Percentiles rank a stretch among this genome's conserved stretches.
These are phyloP conservation scores for Leptinotarsa haldemani DNA, from an alignment of 2,888 invertebrate genomes.

Conservation along the genomic window DNA sequence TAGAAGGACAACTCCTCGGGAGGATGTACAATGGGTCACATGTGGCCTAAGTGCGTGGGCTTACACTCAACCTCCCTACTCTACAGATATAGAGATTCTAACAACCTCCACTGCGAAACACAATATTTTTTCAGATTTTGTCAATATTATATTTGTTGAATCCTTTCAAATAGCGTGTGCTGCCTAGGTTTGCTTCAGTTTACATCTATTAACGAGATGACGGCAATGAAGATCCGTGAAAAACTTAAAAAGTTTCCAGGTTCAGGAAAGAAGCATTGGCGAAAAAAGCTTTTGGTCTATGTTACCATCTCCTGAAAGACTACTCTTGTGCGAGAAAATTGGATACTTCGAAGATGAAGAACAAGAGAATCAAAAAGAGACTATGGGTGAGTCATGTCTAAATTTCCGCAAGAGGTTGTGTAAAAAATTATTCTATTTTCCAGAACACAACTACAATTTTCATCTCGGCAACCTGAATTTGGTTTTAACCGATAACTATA, in stretches of 20 bases:
- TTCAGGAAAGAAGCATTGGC: constrained; percentile 74
- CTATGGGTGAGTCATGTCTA: constrained; percentile 46
- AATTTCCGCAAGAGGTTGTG: too few relatives aligned
- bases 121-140: too few relatives aligned
- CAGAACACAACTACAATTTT: constrained; percentile 82
- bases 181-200: too few relatives aligned
- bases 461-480: constrained; percentile 80
- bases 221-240: not conserved
- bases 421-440: constrained; percentile 38
- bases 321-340: constrained; percentile 62
- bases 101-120: too few relatives aligned
- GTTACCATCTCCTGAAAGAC: constrained; percentile 63
- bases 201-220: too few relatives aligned
- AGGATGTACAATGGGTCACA: too few relatives aligned
- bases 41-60: too few relatives aligned
- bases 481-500: constrained; percentile 75
- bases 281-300: constrained; percentile 66
- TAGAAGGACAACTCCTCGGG: too few relatives aligned
- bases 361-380: constrained; percentile 40
- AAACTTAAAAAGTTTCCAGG: constrained; percentile 64
- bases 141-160: too few relatives aligned
- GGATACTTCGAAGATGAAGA: constrained; percentile 55
- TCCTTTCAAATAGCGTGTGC: too few relatives aligned
- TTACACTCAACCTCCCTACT: too few relatives aligned
- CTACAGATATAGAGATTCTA: too few relatives aligned